Evolutionary conservation across 2,888 invertebrate genomes (phyloP).

Genomic region (Patella depressa): DNA sequence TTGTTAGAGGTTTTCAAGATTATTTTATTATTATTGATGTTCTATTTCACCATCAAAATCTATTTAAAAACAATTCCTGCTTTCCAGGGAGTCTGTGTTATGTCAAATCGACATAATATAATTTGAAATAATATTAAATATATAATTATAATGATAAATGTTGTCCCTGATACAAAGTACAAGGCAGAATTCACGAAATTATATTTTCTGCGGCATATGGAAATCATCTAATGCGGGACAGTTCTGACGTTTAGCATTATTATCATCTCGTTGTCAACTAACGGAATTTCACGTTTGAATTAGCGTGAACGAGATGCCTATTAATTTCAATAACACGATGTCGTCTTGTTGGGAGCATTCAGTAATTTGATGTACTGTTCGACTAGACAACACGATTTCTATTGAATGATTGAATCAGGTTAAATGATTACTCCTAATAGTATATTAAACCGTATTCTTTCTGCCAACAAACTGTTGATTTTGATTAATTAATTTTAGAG

Average conservation of each 20-base stretch:
- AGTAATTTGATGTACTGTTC: background rate
- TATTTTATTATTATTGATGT: too few species aligned
- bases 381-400: background rate
- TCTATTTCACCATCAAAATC: too few species aligned
- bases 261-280: constrained; percentile 10
- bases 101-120: background rate
- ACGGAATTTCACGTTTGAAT: constrained; percentile 11
- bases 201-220: constrained; percentile 5
- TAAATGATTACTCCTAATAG: constrained; percentile 1
- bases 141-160: constrained; percentile 8
- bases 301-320: constrained; percentile 13
- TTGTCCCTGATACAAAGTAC: background rate
- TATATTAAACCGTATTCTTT: background rate
- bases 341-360: constrained; percentile 19
- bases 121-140: background rate
- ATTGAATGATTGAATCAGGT: constrained; percentile 5
- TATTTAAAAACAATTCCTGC: too few species aligned
- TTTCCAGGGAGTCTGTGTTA: too few species aligned
- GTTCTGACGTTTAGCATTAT: constrained; percentile 4
- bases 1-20: too few species aligned
- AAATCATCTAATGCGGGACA: background rate
- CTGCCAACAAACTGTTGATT: too few species aligned
- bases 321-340: constrained; percentile 29
- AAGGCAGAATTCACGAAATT: background rate
- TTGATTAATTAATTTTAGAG: too few species aligned